Conservation (phyloP, 2,797 vertebrate species). For the Hirundo rustica region DNA sequence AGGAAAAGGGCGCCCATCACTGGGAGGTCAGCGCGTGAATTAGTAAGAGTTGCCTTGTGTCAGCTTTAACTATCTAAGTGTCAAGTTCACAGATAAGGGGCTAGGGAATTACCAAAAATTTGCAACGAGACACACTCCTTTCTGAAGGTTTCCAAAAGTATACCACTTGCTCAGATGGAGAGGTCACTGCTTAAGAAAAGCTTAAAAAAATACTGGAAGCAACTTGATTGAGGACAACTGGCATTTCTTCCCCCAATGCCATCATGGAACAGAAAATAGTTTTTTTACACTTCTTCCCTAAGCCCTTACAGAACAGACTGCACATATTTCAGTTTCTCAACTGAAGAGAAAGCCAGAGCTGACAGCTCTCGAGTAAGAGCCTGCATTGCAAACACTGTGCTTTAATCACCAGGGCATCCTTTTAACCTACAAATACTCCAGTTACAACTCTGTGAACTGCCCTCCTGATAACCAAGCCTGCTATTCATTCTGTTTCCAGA, state of each 20-base stretch:
- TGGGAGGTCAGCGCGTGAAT: neutral
- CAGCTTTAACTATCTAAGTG: neutral
- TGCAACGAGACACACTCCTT: neutral
- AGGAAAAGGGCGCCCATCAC: neutral
- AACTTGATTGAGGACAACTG: constrained; percentile 38
- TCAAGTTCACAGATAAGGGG: neutral
- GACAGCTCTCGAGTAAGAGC: constrained; percentile 1
- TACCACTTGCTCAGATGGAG: neutral
- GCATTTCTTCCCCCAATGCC: neutral
- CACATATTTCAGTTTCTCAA: constrained; percentile 26
- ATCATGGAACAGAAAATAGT: neutral
- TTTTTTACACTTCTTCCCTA: constrained; percentile 19
- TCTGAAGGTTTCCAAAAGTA: neutral
- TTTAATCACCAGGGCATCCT: constrained; percentile 8
- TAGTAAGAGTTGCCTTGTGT: neutral
- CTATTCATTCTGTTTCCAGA: neutral
- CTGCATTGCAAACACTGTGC: neutral
- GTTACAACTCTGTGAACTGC: neutral
- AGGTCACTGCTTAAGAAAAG: neutral
- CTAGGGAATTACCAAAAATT: neutral
- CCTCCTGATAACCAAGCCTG: neutral
- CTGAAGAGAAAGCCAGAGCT: neutral
- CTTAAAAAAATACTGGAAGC: neutral
- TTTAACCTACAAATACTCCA: neutral
- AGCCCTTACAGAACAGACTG: constrained; percentile 39